A percentile compares a stretch with the other conserved stretches of the same genome.
Conservation (phyloP, 2,113 vertebrate species). For the Rousettus leschenaultii region DNA sequence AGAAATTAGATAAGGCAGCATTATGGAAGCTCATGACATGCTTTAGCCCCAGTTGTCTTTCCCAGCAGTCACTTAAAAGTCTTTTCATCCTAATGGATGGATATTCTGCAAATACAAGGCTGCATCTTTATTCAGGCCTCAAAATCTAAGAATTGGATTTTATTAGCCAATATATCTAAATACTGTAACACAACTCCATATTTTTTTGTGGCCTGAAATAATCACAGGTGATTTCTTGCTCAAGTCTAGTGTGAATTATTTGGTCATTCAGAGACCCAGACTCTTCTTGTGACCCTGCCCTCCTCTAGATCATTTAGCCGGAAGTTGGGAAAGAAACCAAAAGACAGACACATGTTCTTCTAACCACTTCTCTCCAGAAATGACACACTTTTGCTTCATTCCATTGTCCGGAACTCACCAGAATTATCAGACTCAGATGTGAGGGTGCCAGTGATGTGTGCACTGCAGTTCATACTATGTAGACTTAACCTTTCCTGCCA, state of each 20-base stretch:
- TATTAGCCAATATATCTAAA: not conserved
- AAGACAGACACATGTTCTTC: not conserved
- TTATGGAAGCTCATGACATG: not conserved
- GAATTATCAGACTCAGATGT: not conserved
- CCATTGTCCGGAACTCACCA: not conserved
- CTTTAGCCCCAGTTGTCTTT: not conserved
- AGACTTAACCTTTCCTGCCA: not conserved
- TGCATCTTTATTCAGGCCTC: not conserved
- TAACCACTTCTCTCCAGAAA: not conserved
- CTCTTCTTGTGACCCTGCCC: accelerated
- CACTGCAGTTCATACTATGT: not conserved
- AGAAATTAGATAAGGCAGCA: not conserved
- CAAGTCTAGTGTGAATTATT: not conserved
- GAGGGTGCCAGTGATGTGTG: accelerated
- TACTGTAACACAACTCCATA: not conserved
- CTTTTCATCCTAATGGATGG: not conserved
- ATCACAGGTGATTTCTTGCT: not conserved
- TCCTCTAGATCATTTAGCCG: not conserved
- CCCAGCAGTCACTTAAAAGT: not conserved
- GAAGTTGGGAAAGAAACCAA: not conserved
- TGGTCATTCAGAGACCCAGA: not conserved
- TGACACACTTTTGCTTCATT: not conserved
- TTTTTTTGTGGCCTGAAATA: not conserved
- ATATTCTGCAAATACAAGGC: not conserved
- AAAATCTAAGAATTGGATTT: not conserved